Evolutionary conservation across 2,888 invertebrate genomes (phyloP).

Genomic region (Phrixothrix hirtus): DNA sequence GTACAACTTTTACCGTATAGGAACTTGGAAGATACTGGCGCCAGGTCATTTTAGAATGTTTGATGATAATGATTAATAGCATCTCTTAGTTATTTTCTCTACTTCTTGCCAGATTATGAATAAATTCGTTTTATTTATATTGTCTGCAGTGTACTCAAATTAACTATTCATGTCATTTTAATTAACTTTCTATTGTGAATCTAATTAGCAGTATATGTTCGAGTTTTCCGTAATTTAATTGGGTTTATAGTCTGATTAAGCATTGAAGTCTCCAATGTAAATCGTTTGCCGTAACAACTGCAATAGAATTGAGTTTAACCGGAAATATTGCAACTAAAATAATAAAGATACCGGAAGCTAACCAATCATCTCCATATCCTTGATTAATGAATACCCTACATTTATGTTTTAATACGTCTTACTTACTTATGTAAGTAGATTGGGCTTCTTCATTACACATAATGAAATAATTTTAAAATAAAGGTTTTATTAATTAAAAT

Average conservation of each 20-base stretch:
- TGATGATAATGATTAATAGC: conserved; percentile 19
- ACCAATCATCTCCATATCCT: too few relatives aligned
- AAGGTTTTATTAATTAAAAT: too few relatives aligned
- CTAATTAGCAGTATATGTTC: conserved; percentile 4
- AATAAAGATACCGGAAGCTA: conserved; percentile 24
- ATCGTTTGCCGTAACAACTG: not conserved
- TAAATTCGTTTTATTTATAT: conserved; percentile 3
- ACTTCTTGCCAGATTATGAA: conserved; percentile 13
- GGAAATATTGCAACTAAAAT: conserved; percentile 24
- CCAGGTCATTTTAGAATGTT: conserved; percentile 14
- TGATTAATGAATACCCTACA: too few relatives aligned
- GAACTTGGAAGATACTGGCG: conserved; percentile 16
- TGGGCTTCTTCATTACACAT: too few relatives aligned
- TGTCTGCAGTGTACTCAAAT: conserved; percentile 1
- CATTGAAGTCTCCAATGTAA: conserved; percentile 12
- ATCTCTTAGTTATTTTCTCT: conserved; percentile 21
- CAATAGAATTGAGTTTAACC: conserved; percentile 13
- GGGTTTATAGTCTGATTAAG: conserved; percentile 6
- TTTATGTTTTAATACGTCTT: too few relatives aligned
- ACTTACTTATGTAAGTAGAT: too few relatives aligned
- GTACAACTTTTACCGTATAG: conserved; percentile 20
- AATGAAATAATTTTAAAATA: too few relatives aligned
- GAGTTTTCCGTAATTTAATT: too few relatives aligned
- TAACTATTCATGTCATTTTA: not conserved
- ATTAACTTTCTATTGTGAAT: conserved; percentile 17